Evolutionary conservation across 2,888 invertebrate species (phyloP), one percentile per base, ranked within the genome.

Genomic region (Geophilus truncorum): DNA sequence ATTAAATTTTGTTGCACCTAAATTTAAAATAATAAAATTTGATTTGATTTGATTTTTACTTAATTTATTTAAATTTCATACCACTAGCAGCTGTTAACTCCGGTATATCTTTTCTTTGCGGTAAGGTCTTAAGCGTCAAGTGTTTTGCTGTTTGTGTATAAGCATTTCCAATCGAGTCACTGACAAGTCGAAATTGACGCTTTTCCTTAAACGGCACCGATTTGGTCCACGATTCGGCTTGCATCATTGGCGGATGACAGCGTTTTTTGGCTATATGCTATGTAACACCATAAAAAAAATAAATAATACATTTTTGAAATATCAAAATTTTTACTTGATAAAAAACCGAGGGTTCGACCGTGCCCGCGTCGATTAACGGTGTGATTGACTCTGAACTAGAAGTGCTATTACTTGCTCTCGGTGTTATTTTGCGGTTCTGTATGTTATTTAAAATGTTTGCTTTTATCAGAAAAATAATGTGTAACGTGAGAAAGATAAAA

Each of bases 121-220:
- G 88, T 83, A 91, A 83, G 82, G 88, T 88, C 84, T 88, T 88
- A 45, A 90, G 86, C 82, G 88, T 88, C 78, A 91, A 86, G 81
- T 87, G 86, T 80, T 87, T 88, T 0, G 89, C 90, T 32, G 88
- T 85, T 6, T 91, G 91, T 0, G 90, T 90, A 84, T 90, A 91
- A 83, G 87, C 88, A 84, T 88, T 90, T 87, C 92, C 93, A 79
- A 91, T 93, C 12, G 91, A 91, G 86, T 93, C 92, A 30, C 90
- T 90, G 0, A 93, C 93, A 32, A 86, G 85, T 5, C 87, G 82
- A 83, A 86, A 86, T 81, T 83, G 85, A 80, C 85, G 85, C 82
- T 86, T 84, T 83, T 89, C 89, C 84, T 91, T 90, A 85, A 91
- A 91, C 0, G 92, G 91, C 1, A 92, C 90, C 0, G 92, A 91